Evolutionary conservation across 2,797 vertebrate genomes (phyloP).

Genomic region (Gymnocypris eckloni): DNA sequence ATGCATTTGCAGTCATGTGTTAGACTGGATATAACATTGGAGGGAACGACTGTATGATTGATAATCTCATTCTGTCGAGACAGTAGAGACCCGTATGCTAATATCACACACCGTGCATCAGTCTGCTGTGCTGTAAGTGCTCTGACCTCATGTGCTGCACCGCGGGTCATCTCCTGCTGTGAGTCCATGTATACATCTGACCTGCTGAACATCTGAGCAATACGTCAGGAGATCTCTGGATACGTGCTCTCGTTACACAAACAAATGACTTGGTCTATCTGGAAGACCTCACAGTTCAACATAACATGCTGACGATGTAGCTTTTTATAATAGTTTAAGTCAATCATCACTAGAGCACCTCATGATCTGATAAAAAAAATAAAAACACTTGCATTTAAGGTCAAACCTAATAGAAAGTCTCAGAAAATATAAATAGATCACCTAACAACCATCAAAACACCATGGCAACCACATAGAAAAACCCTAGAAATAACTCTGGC

Average conservation of each 20-base stretch:
- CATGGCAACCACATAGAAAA: no score
- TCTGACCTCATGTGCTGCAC: neutral
- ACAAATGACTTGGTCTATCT: neutral
- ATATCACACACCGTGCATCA: neutral
- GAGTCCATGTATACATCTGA: neutral
- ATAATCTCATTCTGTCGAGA: neutral
- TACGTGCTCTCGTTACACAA: neutral
- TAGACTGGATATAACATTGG: neutral
- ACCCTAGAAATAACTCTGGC: neutral
- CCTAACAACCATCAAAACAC: neutral
- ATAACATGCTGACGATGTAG: neutral
- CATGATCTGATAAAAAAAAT: neutral
- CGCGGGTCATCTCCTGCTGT: slow-evolving; percentile 9
- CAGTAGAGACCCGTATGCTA: neutral
- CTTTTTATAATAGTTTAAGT: neutral
- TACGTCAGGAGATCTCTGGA: neutral
- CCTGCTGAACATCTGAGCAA: neutral
- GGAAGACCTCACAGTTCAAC: neutral
- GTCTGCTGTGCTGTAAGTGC: slow-evolving; percentile 16
- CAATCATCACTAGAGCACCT: neutral
- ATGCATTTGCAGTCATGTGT: neutral
- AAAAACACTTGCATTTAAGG: neutral
- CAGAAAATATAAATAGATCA: neutral
- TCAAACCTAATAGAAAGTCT: neutral
- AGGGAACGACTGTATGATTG: neutral